Evolutionary conservation across 2,113 vertebrate species (phyloP), one percentile per base, ranked within the genome.

Genomic region (Leucopsar rothschildi): DNA sequence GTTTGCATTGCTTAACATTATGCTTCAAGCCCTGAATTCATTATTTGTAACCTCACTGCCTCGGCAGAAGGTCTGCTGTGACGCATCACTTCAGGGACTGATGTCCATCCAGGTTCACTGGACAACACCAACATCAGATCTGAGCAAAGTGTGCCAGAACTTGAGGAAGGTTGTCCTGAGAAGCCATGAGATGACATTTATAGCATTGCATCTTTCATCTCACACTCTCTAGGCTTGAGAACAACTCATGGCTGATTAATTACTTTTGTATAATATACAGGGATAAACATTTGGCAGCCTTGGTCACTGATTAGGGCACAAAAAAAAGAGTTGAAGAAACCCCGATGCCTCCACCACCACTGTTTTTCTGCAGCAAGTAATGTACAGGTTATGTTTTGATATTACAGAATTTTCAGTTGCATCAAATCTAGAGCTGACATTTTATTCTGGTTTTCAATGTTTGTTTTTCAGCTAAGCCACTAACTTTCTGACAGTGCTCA

Each of bases 391-490:
- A 50, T 42, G 18, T 60, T 90, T 83, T 76, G 33, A 31, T 47
- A 50, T 23, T 37, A 44, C 7, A 23, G 2, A 37, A 56, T 59
- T 81, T 94, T 88, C 79, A 83, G 11, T 78, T 86, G 15, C 10
- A 82, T 39, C 42, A 91, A 73, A 91, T 44, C 53, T 61, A 87
- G 72, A 90, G 45, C 31, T 86, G 35, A 63, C 0, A 1, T 79
- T 78, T 95, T 93, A 90, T 83, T 91, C 37, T 10, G 5, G 1
- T 76, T 93, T 86, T 94, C 27, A 89, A 27, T 69, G 3, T 79
- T 60, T 83, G 53, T 59, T 96, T 93, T 84, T 79, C 68, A 93
- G 53, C 61, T 93, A 92, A 75, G 56, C 76, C 70, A 82, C 73
- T 17, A 77, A 63, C 29, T 71, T 94, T 75, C 42, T 71, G 53